phyloP scores from a whole-genome alignment of 2,113 vertebrate species.

The Sigmodon hispidus region DNA sequence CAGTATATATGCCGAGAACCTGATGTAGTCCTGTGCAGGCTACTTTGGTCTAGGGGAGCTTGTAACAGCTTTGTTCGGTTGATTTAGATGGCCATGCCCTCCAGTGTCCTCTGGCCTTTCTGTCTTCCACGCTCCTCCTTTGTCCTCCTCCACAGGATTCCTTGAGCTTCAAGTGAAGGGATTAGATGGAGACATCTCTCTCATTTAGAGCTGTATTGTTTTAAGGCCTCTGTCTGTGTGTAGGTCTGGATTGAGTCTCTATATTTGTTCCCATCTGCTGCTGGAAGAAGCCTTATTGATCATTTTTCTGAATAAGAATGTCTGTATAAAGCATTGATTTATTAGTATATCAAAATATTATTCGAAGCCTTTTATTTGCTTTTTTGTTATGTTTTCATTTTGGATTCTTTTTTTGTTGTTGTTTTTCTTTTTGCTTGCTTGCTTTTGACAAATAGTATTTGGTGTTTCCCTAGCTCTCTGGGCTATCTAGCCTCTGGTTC shows the following conservation, averaged over 20 bases:
- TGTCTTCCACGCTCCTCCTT: not conserved
- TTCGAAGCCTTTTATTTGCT: too few species aligned
- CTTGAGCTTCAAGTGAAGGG: not conserved
- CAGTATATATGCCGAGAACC: not conserved
- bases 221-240: not conserved
- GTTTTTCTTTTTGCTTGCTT: not conserved
- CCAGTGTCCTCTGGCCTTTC: not conserved
- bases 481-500: not conserved
- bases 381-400: too few species aligned
- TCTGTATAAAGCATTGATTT: not conserved
- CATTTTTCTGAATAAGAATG: not conserved
- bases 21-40: too few species aligned
- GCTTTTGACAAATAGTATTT: not conserved
- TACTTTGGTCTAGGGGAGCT: not conserved
- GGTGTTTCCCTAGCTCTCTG: not conserved
- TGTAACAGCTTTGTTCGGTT: not conserved
- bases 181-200: not conserved
- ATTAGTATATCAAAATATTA: not conserved
- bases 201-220: not conserved
- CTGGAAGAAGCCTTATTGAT: not conserved
- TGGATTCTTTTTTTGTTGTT: not conserved
- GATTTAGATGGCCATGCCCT: not conserved
- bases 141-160: not conserved
- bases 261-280: not conserved
- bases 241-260: not conserved